phyloP scores from a whole-genome alignment of 2,797 vertebrate species.

The Anguilla pacifica region DNA sequence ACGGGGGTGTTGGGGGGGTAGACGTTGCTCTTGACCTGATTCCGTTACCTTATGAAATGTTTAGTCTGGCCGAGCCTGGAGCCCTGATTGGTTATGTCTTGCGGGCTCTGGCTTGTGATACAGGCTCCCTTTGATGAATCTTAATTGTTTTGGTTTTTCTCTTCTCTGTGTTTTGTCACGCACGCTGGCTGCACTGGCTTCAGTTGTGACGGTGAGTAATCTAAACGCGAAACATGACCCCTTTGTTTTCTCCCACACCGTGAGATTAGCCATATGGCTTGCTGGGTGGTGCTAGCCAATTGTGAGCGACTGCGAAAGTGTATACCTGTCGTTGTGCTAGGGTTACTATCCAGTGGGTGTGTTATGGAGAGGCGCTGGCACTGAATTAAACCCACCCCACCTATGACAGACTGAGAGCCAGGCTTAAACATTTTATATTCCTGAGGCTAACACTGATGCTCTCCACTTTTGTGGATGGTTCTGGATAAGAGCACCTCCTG shows the following conservation, averaged over 20 bases:
- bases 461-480: not conserved
- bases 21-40: not conserved
- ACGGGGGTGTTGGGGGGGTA: not conserved
- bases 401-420: not conserved
- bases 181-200: slow-evolving; percentile 44
- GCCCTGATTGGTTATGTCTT: not conserved
- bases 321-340: not conserved
- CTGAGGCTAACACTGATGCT: not conserved
- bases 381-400: not conserved
- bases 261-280: not conserved
- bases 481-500: not conserved
- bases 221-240: slow-evolving; percentile 8
- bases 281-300: not conserved
- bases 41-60: not conserved
- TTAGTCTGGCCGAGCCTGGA: not conserved
- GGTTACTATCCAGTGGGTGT: not conserved
- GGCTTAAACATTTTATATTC: not conserved
- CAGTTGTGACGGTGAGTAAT: slow-evolving; percentile 96
- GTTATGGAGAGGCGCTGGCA: not conserved
- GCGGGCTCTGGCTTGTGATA: not conserved
- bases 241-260: not conserved
- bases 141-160: slow-evolving; percentile 44
- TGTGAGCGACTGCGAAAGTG: not conserved
- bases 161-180: slow-evolving; percentile 36
- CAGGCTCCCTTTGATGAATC: not conserved